Evolutionary conservation across 2,888 invertebrate species (phyloP).

Genomic region (Patella caerulea): DNA sequence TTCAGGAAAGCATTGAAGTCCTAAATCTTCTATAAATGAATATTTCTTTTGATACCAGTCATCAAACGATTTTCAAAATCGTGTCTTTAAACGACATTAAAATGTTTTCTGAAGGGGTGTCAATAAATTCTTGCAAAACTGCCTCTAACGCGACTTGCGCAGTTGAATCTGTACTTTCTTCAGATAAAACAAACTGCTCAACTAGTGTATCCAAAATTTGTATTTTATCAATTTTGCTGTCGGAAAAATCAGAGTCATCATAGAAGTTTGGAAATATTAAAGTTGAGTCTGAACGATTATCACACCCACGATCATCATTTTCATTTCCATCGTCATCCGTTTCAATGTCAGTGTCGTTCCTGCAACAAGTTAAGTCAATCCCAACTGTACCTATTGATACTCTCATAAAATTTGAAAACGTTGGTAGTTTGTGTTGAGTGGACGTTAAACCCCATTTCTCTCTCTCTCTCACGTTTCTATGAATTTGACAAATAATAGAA

Average conservation of each 20-base stretch:
- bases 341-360: neutral
- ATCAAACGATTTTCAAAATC: too few species aligned
- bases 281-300: neutral
- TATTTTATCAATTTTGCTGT: constrained; percentile 17
- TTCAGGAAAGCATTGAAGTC: neutral
- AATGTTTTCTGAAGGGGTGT: constrained; percentile 5
- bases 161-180: neutral
- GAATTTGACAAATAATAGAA: too few species aligned
- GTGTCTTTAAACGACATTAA: neutral
- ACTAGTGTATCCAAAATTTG: neutral
- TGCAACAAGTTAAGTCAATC: constrained; percentile 21
- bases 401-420: constrained; percentile 13
- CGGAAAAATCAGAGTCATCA: constrained; percentile 22
- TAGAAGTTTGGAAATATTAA: neutral
- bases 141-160: neutral
- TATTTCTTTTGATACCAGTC: neutral
- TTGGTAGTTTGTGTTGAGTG: neutral
- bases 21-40: neutral
- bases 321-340: neutral
- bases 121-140: constrained; percentile 13
- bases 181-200: constrained; percentile 2
- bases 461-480: too few species aligned
- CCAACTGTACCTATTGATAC: neutral
- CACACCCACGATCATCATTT: neutral
- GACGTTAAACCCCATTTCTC: too few species aligned